These are phyloP conservation scores for Conops quadrifasciatus DNA, from an alignment of 2,888 invertebrate genomes.

Conservation along the genomic window DNA sequence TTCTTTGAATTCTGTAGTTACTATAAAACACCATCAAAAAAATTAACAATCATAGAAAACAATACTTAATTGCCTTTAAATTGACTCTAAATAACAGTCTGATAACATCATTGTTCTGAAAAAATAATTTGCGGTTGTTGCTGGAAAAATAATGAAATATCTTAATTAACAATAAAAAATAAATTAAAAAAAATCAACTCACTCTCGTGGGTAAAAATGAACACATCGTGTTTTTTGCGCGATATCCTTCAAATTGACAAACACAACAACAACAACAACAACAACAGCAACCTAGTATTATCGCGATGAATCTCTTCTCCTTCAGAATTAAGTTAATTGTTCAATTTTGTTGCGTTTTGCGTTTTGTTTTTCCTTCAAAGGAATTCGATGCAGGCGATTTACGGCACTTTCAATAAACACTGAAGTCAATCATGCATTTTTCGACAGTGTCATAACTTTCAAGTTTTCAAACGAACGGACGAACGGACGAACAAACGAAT, in stretches of 20 bases:
- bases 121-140: no score
- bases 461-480: no score
- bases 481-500: no score
- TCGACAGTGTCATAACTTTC: not conserved
- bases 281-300: not conserved
- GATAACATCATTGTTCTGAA: no score
- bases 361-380: not conserved
- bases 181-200: not conserved
- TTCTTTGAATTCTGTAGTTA: no score
- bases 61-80: no score
- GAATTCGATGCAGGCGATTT: not conserved
- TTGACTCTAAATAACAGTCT: no score
- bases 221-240: not conserved
- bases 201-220: not conserved
- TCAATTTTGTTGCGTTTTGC: not conserved
- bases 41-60: no score
- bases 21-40: no score
- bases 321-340: no score
- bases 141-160: no score
- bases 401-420: constrained; percentile 24
- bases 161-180: not conserved
- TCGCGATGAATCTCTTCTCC: no score
- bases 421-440: constrained; percentile 38
- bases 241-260: not conserved
- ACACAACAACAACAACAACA: not conserved